These are phyloP conservation scores for Festucalex cinctus DNA, from an alignment of 2,113 vertebrate genomes.

Conservation along the genomic window DNA sequence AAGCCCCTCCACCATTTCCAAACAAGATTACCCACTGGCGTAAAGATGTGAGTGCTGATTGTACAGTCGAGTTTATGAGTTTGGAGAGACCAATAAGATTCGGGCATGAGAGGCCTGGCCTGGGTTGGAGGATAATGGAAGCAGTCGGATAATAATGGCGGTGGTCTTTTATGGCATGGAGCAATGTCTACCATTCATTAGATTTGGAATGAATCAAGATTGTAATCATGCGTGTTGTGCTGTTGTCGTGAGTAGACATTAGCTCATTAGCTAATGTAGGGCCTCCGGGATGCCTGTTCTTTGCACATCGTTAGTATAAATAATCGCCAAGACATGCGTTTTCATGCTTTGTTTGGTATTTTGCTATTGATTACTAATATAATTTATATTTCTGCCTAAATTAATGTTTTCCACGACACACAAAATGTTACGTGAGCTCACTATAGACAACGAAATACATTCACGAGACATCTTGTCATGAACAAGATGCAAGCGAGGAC, in stretches of 20 bases:
- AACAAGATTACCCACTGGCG: slow-evolving; percentile 31
- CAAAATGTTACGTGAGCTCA: too few species aligned
- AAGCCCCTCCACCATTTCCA: slow-evolving; percentile 14
- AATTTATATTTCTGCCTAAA: neutral
- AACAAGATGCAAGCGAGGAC: too few species aligned
- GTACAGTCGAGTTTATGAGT: slow-evolving; percentile 1
- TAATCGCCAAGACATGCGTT: too few species aligned
- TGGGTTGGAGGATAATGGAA: slow-evolving; percentile 20
- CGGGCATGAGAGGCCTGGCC: neutral
- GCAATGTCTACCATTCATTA: slow-evolving; percentile 39
- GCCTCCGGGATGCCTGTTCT: too few species aligned
- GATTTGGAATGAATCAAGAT: slow-evolving; percentile 54
- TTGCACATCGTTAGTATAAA: slow-evolving; percentile 1
- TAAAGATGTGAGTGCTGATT: slow-evolving; percentile 8
- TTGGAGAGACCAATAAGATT: slow-evolving; percentile 17
- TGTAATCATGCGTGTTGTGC: slow-evolving; percentile 32
- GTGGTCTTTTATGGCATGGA: slow-evolving; percentile 27
- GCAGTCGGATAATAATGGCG: slow-evolving; percentile 9
- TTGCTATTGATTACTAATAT: neutral
- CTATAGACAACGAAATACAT: too few species aligned
- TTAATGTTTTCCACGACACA: too few species aligned
- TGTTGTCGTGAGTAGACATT: slow-evolving; percentile 16
- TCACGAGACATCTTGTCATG: too few species aligned
- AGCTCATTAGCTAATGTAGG: slow-evolving; percentile 51
- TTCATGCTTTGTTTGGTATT: too few species aligned